A percentile compares a stretch with the other conserved stretches of the same genome.
Conservation (phyloP, 2,888 invertebrate genomes). For the Exocentrus adspersus region DNA sequence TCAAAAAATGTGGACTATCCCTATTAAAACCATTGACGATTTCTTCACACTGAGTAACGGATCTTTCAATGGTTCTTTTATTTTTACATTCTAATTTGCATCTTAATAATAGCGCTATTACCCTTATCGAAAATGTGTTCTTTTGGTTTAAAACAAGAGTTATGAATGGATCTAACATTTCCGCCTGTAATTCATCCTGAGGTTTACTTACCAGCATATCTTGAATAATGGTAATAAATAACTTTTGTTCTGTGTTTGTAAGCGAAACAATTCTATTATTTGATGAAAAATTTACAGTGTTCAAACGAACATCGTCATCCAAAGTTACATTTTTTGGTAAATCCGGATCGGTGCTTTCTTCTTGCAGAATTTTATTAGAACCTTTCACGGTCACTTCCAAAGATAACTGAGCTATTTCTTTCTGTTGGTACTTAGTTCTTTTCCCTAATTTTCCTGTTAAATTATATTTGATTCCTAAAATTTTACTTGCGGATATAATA, state of each 20-base stretch:
- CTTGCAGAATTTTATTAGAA: slow-evolving; percentile 61
- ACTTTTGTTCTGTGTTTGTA: slow-evolving; percentile 79
- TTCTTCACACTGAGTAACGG: slow-evolving; percentile 87
- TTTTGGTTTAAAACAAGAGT: slow-evolving; percentile 73
- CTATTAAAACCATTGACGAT: slow-evolving; percentile 70
- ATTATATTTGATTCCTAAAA: slow-evolving; percentile 74
- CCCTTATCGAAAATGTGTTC: slow-evolving; percentile 81
- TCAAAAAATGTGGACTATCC: slow-evolving; percentile 60
- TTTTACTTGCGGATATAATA: slow-evolving; percentile 71
- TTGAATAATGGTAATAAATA: slow-evolving; percentile 80
- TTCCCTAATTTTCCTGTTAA: slow-evolving; percentile 85
- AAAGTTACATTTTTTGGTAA: slow-evolving; percentile 76
- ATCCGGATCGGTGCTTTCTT: slow-evolving; percentile 66
- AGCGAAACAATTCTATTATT: slow-evolving; percentile 66
- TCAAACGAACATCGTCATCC: slow-evolving; percentile 88
- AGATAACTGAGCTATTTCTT: slow-evolving; percentile 83
- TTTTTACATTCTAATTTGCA: slow-evolving; percentile 68
- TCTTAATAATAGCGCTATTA: slow-evolving; percentile 75
- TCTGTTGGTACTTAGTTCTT: slow-evolving; percentile 89
- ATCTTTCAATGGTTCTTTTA: slow-evolving; percentile 86
- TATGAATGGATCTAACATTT: slow-evolving; percentile 85
- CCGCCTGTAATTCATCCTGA: slow-evolving; percentile 80
- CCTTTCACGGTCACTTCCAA: slow-evolving; percentile 70
- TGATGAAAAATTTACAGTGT: slow-evolving; percentile 78
- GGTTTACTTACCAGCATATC: slow-evolving; percentile 80